These are phyloP conservation scores for Actenoides lindsayi DNA, from an alignment of 2,113 vertebrate species.

Conservation along the genomic window DNA sequence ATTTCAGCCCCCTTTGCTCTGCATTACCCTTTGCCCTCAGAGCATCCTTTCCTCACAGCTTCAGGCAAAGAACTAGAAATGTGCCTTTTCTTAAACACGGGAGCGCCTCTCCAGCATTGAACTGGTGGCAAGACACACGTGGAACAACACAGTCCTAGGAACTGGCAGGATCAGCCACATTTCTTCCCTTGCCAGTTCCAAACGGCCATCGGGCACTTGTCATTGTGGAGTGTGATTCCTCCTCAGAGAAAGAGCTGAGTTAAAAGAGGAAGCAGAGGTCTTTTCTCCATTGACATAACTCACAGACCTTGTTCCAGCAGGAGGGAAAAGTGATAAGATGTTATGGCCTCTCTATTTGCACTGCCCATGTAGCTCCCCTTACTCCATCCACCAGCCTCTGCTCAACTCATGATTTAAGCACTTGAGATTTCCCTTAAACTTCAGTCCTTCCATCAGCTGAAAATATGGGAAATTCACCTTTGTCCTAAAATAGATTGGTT, in stretches of 20 bases:
- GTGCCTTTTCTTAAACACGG: background rate
- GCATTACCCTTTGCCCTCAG: background rate
- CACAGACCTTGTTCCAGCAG: background rate
- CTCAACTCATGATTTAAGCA: background rate
- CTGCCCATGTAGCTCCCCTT: background rate
- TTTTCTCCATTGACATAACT: background rate
- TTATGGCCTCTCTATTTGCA: background rate
- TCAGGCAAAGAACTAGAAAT: background rate
- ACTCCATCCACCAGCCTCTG: background rate
- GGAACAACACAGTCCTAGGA: background rate
- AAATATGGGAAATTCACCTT: background rate
- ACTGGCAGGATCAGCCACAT: rapidly evolving
- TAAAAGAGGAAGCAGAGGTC: background rate
- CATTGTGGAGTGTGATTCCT: background rate
- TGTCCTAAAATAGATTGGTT: background rate
- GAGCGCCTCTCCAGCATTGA: background rate
- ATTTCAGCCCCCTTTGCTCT: background rate
- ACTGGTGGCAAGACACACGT: background rate
- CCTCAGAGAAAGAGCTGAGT: background rate
- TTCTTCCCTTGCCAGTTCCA: background rate
- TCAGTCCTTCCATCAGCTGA: background rate
- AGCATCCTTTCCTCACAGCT: background rate
- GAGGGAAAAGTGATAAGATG: background rate
- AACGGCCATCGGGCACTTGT: background rate
- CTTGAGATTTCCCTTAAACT: background rate